Evolutionary conservation across 92 coral and sea anemone species (phyloP).

Genomic region (Metridium senile): DNA sequence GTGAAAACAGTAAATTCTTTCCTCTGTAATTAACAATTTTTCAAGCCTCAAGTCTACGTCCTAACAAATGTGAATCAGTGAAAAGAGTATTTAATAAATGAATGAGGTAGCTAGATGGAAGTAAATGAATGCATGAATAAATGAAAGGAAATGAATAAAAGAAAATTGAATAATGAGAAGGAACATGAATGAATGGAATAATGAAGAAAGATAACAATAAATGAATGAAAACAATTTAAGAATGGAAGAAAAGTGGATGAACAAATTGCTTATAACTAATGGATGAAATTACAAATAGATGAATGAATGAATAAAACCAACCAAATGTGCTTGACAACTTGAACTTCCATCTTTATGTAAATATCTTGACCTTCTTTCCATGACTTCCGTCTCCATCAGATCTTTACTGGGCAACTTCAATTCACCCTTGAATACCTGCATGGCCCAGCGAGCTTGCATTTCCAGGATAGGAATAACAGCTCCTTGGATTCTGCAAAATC

Average conservation of each 20-base stretch:
- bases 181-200: not conserved
- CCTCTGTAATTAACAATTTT: no score
- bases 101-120: not conserved
- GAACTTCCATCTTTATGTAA: not conserved
- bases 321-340: not conserved
- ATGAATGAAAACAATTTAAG: no score
- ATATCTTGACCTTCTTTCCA: not conserved
- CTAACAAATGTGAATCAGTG: no score
- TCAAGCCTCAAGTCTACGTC: no score
- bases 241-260: no score
- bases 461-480: no score
- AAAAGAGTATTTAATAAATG: no score
- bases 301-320: conserved; percentile 1
- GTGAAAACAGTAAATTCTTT: no score
- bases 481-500: conserved; percentile 63
- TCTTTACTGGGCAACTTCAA: conserved; percentile 54
- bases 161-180: not conserved
- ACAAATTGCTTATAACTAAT: no score
- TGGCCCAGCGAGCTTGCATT: conserved; percentile 88
- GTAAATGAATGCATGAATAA: not conserved
- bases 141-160: no score
- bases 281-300: no score
- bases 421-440: conserved; percentile 64
- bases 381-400: conserved; percentile 62
- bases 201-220: no score